Evolutionary conservation across 2,113 vertebrate genomes (phyloP), one percentile per base, ranked within the genome.

Genomic region (Gavialis gangeticus): DNA sequence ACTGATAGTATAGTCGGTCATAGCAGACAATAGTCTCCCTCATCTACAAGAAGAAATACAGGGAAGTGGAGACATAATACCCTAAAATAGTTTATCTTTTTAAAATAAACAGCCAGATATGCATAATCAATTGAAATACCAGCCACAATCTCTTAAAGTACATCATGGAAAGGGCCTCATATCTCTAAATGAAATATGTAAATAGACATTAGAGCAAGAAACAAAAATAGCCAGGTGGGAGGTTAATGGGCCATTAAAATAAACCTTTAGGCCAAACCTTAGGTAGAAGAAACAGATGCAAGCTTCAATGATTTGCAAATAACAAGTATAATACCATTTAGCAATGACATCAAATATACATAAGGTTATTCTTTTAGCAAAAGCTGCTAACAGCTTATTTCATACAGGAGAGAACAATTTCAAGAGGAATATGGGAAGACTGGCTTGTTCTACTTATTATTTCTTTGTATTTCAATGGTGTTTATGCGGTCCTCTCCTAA

Each of bases 171-270:
- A 83, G 15, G 22, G 84, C 66, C 14, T 63, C 24, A 28, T 84
- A 17, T 12, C 16, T 80, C 30, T 24, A 87, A 57, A 80, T 17
- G 27, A 81, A 46, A 73, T 14, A 66, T 0, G 0, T 14, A 37
- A 17, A 81, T 82, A 89, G 16, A 84, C 15, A 78, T 82, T 27
- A 37, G 25, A 54, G 21, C 66, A 79, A 87, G 28, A 18, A 85
- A 64, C 59, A 58, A 82, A 46, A 86, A 34, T 30, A 88, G 28
- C 64, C 69, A 91, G 28, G 37, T 91, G 54, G 64, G 34, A 84
- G n/a, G 89, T 92, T 95, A 93, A 84, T 22, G 28, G 37, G 30
- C 54, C 16, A 55, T 85, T 90, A 93, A 88, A 95, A 94, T 66
- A 95, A 80, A 76, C 24, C 46, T 94, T 87, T 71, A 9, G 8